Evolutionary conservation across 2,888 invertebrate species (phyloP).

Genomic region (Unio delphinus): DNA sequence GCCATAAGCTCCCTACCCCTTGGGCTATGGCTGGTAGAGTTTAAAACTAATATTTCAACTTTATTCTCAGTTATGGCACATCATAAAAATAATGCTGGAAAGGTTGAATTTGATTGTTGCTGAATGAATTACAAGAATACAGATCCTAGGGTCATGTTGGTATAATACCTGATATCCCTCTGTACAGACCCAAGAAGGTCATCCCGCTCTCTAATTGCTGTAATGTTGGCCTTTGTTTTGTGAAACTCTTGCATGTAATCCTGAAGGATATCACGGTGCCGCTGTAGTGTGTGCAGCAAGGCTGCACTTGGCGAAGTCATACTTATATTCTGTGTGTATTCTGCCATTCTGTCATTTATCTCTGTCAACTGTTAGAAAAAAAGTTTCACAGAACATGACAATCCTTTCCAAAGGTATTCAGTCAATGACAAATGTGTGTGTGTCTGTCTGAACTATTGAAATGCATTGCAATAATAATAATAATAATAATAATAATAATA

Average conservation of each 20-base stretch:
- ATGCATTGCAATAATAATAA: too few species aligned
- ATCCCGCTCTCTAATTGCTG: constrained; percentile 83
- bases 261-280: constrained; percentile 95
- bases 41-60: too few species aligned
- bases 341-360: constrained; percentile 75
- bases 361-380: constrained; percentile 81
- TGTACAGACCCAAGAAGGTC: constrained; percentile 81
- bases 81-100: too few species aligned
- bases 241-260: constrained; percentile 94
- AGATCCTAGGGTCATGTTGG: background rate
- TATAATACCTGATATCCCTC: constrained; percentile 75
- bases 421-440: too few species aligned
- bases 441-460: too few species aligned
- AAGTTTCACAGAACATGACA: background rate
- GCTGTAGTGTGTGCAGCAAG: constrained; percentile 91
- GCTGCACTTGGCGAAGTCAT: constrained; percentile 77
- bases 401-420: too few species aligned
- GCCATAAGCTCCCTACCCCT: too few species aligned
- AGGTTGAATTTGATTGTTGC: too few species aligned
- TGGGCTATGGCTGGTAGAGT: too few species aligned
- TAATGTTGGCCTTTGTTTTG: constrained; percentile 83
- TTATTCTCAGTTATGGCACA: too few species aligned
- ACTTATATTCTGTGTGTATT: constrained; percentile 69
- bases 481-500: too few species aligned
- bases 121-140: background rate